Conservation (phyloP, 2,888 invertebrate species). For the Xiphydria camelus region DNA sequence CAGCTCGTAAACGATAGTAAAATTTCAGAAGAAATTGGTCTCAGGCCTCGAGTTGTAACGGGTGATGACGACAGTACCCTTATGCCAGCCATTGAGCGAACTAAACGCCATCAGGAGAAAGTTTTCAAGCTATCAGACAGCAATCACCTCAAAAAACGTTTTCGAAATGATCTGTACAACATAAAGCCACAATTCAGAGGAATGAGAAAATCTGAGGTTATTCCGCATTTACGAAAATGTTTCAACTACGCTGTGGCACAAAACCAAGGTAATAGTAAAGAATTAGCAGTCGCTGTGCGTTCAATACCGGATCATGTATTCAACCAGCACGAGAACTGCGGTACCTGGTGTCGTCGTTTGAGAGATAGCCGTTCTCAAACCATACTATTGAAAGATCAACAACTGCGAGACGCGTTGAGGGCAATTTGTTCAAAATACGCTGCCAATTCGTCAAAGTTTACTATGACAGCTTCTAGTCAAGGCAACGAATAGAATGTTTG, state of each 20-base stretch:
- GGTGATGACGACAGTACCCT: constrained; percentile 34
- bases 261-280: not conserved
- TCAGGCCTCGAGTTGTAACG: constrained; percentile 25
- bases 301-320: not conserved
- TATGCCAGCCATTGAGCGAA: constrained; percentile 26
- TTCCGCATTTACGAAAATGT: no score
- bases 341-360: no score
- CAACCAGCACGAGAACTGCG: not conserved
- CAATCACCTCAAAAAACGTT: constrained; percentile 27
- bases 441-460: no score
- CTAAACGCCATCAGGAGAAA: constrained; percentile 10
- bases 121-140: constrained; percentile 27
- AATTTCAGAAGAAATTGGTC: no score
- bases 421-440: constrained; percentile 17
- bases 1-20: no score
- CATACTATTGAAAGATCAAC: constrained; percentile 11
- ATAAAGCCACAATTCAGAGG: constrained; percentile 18
- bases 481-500: not conserved
- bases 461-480: no score
- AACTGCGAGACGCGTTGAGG: constrained; percentile 10
- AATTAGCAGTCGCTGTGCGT: not conserved
- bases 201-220: constrained; percentile 19
- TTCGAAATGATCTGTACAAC: constrained; percentile 24
- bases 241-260: no score
- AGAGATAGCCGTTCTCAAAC: constrained; percentile 8